phyloP scores from a whole-genome alignment of 92 coral and sea anemone genomes.

The Paramuricea clavata region DNA sequence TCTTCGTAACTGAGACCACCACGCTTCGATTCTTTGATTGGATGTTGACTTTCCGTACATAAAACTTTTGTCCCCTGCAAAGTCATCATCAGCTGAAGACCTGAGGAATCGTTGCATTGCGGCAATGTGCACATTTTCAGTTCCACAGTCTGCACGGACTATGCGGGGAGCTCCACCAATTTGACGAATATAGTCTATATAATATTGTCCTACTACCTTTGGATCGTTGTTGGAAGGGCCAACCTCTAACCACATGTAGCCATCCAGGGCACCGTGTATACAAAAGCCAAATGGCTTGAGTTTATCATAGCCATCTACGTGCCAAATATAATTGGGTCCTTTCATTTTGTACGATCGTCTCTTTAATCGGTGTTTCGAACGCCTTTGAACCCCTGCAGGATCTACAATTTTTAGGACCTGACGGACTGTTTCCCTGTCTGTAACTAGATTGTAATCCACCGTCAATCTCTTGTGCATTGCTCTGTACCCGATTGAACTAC shows the following conservation, averaged over 20 bases:
- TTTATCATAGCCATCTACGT: slow-evolving; percentile 16
- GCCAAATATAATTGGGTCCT: slow-evolving; percentile 27
- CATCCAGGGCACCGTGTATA: neutral
- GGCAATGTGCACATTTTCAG: slow-evolving; percentile 34
- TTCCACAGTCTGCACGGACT: slow-evolving; percentile 33
- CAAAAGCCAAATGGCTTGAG: too few species aligned
- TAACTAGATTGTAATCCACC: slow-evolving; percentile 6
- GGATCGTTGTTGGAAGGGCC: slow-evolving; percentile 15
- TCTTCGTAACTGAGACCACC: slow-evolving; percentile 34
- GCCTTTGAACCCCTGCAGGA: slow-evolving; percentile 16
- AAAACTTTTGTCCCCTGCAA: too few species aligned
- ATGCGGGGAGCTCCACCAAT: slow-evolving; percentile 43
- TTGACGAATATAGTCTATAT: slow-evolving; percentile 19
- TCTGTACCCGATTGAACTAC: too few species aligned
- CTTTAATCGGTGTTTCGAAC: slow-evolving; percentile 26
- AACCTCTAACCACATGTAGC: slow-evolving; percentile 32
- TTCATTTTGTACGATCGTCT: slow-evolving; percentile 9
- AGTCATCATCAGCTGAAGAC: slow-evolving; percentile 20
- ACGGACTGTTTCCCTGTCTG: slow-evolving; percentile 15
- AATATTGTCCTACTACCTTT: slow-evolving; percentile 34
- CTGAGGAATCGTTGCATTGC: slow-evolving; percentile 33
- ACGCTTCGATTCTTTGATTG: slow-evolving; percentile 31
- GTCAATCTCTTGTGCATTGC: slow-evolving; percentile 34
- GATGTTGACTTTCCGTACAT: too few species aligned
- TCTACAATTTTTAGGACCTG: slow-evolving; percentile 22